Percentiles rank a stretch among this genome's conserved stretches.
These are phyloP conservation scores for Varecia variegata DNA, from an alignment of 2,797 vertebrate species.

Conservation along the genomic window DNA sequence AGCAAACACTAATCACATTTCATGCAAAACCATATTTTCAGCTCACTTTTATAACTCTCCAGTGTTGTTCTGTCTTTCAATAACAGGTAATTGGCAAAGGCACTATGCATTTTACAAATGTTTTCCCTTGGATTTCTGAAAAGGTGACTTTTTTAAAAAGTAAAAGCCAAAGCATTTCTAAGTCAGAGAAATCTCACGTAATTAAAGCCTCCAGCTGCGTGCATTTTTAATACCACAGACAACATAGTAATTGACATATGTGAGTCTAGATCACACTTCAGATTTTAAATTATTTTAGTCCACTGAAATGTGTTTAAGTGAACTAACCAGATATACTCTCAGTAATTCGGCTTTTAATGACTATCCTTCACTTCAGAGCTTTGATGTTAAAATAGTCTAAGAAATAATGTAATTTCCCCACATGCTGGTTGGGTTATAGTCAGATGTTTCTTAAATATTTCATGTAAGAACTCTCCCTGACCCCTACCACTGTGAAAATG, in stretches of 20 bases:
- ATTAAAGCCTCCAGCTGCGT: constrained; percentile 80
- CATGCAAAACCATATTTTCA: constrained; percentile 53
- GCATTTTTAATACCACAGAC: constrained; percentile 80
- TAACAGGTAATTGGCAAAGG: constrained; percentile 59
- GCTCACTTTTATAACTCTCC: constrained; percentile 63
- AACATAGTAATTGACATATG: constrained; percentile 82
- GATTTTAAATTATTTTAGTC: constrained; percentile 83
- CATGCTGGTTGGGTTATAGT: constrained; percentile 80
- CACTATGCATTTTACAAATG: constrained; percentile 58
- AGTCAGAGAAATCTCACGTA: constrained; percentile 71
- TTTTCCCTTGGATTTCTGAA: constrained; percentile 74
- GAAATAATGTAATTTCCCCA: constrained; percentile 82
- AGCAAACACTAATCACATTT: constrained; percentile 58
- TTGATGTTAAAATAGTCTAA: constrained; percentile 83
- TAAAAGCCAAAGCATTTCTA: constrained; percentile 59
- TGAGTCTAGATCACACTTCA: constrained; percentile 83
- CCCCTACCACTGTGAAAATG: constrained; percentile 77
- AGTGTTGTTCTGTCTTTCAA: constrained; percentile 63
- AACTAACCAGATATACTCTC: constrained; percentile 77
- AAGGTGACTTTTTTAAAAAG: constrained; percentile 59
- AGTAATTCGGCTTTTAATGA: constrained; percentile 84
- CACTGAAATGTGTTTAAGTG: constrained; percentile 81
- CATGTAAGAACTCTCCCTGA: constrained; percentile 83
- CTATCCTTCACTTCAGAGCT: constrained; percentile 78
- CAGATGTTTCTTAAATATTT: constrained; percentile 86